phyloP scores from a whole-genome alignment of 2,113 vertebrate genomes.

The Ciconia maguari region DNA sequence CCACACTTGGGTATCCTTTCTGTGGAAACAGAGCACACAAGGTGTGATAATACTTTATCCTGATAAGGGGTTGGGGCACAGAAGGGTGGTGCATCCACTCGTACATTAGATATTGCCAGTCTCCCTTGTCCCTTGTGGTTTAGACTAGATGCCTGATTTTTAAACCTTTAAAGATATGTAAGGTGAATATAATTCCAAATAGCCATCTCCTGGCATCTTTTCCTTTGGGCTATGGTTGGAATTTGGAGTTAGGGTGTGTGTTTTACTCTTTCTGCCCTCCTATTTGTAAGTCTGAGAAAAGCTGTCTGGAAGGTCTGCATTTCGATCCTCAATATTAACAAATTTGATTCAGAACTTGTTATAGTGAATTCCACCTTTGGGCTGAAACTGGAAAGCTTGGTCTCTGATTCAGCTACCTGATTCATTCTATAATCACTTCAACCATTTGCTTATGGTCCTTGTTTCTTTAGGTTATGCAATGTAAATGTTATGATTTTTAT shows the following conservation, averaged over 20 bases:
- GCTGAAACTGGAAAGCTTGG: background rate
- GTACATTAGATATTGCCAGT: background rate
- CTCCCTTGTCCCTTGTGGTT: background rate
- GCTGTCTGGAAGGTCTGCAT: background rate
- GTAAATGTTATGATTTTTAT: background rate
- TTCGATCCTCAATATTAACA: background rate
- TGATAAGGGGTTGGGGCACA: background rate
- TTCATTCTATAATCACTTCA: background rate
- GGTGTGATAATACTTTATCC: background rate
- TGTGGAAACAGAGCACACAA: background rate
- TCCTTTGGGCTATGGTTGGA: background rate
- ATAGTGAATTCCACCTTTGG: background rate
- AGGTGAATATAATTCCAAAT: background rate
- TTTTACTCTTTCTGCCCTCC: background rate
- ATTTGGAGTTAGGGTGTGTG: accelerated
- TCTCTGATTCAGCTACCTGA: background rate
- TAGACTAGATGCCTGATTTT: background rate
- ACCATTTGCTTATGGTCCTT: background rate
- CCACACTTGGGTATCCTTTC: background rate
- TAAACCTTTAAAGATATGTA: background rate
- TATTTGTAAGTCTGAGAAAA: background rate
- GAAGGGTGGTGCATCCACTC: background rate
- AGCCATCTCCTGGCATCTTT: background rate
- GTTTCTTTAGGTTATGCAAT: background rate
- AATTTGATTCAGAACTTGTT: background rate